phyloP scores from a whole-genome alignment of 2,113 vertebrate genomes.

The Megaceryle maxima region DNA sequence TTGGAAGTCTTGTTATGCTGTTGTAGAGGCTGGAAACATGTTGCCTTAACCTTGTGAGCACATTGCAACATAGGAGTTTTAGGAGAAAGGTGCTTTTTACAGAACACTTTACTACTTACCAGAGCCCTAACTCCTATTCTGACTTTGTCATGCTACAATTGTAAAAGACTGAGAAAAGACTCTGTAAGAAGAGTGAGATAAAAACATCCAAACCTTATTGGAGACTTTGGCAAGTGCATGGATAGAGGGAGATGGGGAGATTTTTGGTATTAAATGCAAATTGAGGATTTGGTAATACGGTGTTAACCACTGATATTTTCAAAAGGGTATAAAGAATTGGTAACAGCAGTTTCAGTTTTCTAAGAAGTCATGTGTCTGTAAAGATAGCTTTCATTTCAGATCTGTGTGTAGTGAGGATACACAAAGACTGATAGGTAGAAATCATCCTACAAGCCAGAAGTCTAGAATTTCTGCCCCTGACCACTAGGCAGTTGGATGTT shows the following conservation, averaged over 20 bases:
- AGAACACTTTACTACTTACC: neutral
- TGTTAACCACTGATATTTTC: neutral
- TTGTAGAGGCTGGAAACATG: accelerated
- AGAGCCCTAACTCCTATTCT: neutral
- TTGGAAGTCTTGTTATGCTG: neutral
- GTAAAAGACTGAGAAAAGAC: neutral
- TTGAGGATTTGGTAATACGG: neutral
- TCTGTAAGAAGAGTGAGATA: neutral
- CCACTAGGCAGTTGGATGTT: neutral
- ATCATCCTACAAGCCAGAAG: neutral
- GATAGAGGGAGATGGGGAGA: neutral
- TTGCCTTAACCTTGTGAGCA: neutral
- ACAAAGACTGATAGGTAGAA: neutral
- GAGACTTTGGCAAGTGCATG: neutral
- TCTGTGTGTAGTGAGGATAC: neutral
- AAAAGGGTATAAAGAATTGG: neutral
- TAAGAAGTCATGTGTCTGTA: neutral
- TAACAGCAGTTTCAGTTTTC: neutral
- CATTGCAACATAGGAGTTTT: neutral
- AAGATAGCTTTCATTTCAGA: neutral
- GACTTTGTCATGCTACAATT: neutral
- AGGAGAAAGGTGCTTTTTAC: neutral
- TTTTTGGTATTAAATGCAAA: neutral
- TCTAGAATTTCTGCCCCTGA: neutral
- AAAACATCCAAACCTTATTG: neutral